Evolutionary conservation across 1,140 invertebrate genomes (phyloP).

Genomic region (Macrobrachium nipponense): DNA sequence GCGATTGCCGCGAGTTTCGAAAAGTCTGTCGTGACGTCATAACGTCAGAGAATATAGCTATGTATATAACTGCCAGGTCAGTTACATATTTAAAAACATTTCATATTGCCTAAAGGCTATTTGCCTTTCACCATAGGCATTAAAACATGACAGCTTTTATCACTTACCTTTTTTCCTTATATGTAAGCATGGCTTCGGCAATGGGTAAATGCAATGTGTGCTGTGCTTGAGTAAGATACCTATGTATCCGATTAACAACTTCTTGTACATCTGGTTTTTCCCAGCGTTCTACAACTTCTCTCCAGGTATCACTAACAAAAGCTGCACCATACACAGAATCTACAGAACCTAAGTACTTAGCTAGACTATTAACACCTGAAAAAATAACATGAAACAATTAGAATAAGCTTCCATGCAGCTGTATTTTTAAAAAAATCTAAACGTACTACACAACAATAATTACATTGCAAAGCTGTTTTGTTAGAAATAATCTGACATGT

Average conservation of each 20-base stretch:
- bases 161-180: slow-evolving; percentile 74
- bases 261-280: slow-evolving; percentile 75
- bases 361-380: slow-evolving; percentile 74
- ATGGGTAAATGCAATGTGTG: slow-evolving; percentile 80
- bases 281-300: slow-evolving; percentile 77
- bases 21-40: too few relatives aligned
- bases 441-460: too few relatives aligned
- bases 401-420: not conserved
- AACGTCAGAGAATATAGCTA: too few relatives aligned
- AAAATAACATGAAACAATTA: not conserved
- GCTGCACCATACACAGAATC: slow-evolving; percentile 72
- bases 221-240: slow-evolving; percentile 79
- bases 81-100: too few relatives aligned
- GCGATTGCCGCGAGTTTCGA: too few relatives aligned
- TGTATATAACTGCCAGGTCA: too few relatives aligned
- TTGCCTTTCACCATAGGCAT: not conserved
- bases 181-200: slow-evolving; percentile 96
- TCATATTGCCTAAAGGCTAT: not conserved
- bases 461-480: too few relatives aligned
- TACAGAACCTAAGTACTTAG: slow-evolving; percentile 77
- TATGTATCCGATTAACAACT: slow-evolving; percentile 75
- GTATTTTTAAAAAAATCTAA: too few relatives aligned
- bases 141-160: not conserved
- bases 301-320: slow-evolving; percentile 79
- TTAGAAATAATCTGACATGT: too few relatives aligned